phyloP scores from a whole-genome alignment of 2,888 invertebrate species.

The Drosophila cognata region DNA sequence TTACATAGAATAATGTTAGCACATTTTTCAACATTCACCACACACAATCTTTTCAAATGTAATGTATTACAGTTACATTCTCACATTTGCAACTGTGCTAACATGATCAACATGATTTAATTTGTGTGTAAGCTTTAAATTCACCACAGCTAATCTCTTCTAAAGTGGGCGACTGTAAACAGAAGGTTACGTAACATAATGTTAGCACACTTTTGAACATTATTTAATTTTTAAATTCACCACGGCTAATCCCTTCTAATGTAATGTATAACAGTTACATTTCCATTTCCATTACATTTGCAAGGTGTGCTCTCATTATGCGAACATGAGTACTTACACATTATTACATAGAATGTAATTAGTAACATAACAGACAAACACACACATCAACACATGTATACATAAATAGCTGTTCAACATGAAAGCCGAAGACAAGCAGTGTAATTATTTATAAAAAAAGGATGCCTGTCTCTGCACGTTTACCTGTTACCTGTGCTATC shows the following conservation, averaged over 20 bases:
- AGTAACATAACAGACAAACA: constrained; percentile 12
- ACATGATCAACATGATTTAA: too few relatives aligned
- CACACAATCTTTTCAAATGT: too few relatives aligned
- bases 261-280: background rate
- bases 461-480: constrained; percentile 30
- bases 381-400: background rate
- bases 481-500: constrained; percentile 38
- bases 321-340: background rate
- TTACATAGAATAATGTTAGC: background rate
- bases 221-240: background rate
- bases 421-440: constrained; percentile 19
- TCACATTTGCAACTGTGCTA: too few relatives aligned
- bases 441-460: constrained; percentile 48
- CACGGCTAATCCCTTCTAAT: background rate
- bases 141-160: background rate
- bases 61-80: too few relatives aligned
- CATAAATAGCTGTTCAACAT: constrained; percentile 17
- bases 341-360: constrained; percentile 66
- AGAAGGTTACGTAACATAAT: background rate
- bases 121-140: background rate
- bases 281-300: background rate
- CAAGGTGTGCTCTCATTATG: background rate
- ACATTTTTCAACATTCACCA: too few relatives aligned
- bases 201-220: background rate
- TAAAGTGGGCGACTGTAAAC: background rate